Percentiles rank a stretch among this genome's conserved stretches.
phyloP scores from a whole-genome alignment of 2,113 vertebrate genomes.

The Chamaea fasciata region DNA sequence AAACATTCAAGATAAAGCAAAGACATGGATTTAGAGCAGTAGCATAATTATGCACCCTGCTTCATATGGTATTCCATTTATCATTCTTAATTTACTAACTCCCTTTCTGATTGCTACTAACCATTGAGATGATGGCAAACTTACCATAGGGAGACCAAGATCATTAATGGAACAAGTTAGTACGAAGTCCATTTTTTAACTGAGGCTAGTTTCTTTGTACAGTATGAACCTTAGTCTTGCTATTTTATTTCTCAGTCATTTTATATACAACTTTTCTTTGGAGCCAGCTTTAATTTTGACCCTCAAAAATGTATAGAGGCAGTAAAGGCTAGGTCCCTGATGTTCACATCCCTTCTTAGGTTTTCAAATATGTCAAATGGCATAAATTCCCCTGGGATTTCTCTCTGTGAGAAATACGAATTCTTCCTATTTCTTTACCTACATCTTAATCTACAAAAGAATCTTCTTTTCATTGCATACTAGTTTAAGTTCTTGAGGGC shows the following conservation, averaged over 20 bases:
- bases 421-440: neutral
- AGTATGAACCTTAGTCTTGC: neutral
- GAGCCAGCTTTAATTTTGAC: neutral
- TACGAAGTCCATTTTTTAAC: neutral
- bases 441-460: neutral
- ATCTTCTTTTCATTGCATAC: neutral
- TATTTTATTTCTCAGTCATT: neutral
- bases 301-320: neutral
- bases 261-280: neutral
- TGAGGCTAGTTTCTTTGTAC: neutral
- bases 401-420: neutral
- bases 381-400: neutral
- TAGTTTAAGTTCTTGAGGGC: neutral
- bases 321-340: neutral
- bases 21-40: neutral
- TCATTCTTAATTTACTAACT: neutral
- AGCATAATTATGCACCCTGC: neutral
- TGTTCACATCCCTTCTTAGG: neutral
- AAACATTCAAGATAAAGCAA: neutral
- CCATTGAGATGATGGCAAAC: neutral
- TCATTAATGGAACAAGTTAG: neutral
- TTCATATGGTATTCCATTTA: neutral
- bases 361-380: neutral
- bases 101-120: neutral
- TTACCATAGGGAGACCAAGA: neutral